A percentile compares a stretch with the other conserved stretches of the same genome.
These are phyloP conservation scores for Myotis findleyi DNA, from an alignment of 2,797 vertebrate genomes.

Conservation along the genomic window DNA sequence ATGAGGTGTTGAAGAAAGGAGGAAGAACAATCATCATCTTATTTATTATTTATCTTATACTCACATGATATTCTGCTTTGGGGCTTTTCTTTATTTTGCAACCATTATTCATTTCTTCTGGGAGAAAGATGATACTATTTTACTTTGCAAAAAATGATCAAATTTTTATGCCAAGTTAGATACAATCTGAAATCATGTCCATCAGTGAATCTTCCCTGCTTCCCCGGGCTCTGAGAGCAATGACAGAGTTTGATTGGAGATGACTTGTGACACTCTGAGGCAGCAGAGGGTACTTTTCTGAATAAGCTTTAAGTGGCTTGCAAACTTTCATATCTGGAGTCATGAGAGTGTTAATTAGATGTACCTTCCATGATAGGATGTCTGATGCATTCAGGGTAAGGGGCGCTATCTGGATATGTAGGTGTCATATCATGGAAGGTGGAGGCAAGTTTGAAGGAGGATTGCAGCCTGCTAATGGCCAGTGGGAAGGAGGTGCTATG, in stretches of 20 bases:
- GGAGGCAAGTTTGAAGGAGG: neutral
- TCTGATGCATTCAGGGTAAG: neutral
- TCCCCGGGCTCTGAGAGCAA: neutral
- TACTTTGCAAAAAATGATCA: neutral
- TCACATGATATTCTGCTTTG: neutral
- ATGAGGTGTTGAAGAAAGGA: neutral
- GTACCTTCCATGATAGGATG: neutral
- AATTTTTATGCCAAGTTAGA: neutral
- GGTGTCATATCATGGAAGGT: neutral
- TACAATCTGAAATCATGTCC: neutral
- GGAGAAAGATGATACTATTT: neutral
- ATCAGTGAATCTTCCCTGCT: neutral
- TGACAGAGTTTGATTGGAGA: neutral
- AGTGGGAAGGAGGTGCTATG: neutral
- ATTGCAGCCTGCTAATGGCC: neutral
- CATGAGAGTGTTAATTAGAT: neutral
- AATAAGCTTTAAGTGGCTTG: neutral
- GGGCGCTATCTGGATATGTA: neutral
- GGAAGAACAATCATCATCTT: neutral
- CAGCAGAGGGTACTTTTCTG: neutral
- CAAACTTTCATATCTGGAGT: neutral
- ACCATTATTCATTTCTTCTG: slow-evolving; percentile 16
- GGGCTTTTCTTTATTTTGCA: slow-evolving; percentile 11
- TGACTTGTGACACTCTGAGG: neutral
- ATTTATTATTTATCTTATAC: slow-evolving; percentile 4